phyloP scores from a whole-genome alignment of 2,113 vertebrate species.

The Bungarus multicinctus region DNA sequence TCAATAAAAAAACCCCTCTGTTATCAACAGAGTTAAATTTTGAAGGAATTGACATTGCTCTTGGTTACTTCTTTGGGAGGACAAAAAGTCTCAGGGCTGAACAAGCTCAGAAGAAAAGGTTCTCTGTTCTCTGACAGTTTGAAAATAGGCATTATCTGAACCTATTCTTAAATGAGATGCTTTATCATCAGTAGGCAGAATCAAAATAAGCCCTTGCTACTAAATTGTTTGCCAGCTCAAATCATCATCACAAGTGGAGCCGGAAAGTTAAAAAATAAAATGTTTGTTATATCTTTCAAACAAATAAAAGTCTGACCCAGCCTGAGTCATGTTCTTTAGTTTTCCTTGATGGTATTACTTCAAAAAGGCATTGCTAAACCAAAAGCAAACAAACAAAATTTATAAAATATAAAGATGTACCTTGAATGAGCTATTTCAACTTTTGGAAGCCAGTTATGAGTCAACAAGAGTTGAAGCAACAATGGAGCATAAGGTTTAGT shows the following conservation, averaged over 20 bases:
- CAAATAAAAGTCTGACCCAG: not conserved
- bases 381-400: not conserved
- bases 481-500: not conserved
- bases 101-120: not conserved
- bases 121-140: not conserved
- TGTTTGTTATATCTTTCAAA: not conserved
- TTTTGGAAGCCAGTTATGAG: not conserved
- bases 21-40: not conserved
- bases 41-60: not conserved
- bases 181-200: not conserved
- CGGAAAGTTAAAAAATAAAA: not conserved
- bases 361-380: not conserved
- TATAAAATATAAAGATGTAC: not conserved
- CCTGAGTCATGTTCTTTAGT: not conserved
- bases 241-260: not conserved
- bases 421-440: not conserved
- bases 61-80: not conserved
- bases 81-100: not conserved
- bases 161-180: not conserved
- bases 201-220: not conserved
- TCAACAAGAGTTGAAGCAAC: not conserved
- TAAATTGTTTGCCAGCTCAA: not conserved
- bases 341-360: not conserved
- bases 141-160: not conserved
- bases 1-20: not conserved